Base-by-base conservation (phyloP, 2,888 invertebrate species). In the Apotomis betuletana region DNA sequence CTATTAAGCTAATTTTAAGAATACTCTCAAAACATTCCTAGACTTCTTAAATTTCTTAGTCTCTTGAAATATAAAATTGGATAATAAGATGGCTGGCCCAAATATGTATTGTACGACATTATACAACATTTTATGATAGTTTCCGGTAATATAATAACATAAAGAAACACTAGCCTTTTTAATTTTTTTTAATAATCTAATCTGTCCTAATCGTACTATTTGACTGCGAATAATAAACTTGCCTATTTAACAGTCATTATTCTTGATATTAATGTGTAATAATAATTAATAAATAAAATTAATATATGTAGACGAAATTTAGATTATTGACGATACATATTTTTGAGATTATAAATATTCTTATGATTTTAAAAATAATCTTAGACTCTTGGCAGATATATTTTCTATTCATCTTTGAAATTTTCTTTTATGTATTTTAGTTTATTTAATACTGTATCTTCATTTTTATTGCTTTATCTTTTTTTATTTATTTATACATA, bases 81-180 rank as follows among this genome's bases (percentile, higher is more conserved):
- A 36, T 38, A 41, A 55, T 63, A 38, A 27, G 55, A 10, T 55
- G 64, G 64, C 64, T 41, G 64, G 64, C 27, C 55, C 64, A 54
- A 64, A n/a, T 12, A 41, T 41, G 5, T 41, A 5, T 41, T 41
- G 27, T 27, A 41, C 6, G 41, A 41, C 41, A 1, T 6, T 5
- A 41, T 41, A 41, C 41, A 41, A 6, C 5, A 41, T 27, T 27
- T 27, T 27, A 27, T 27, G 27, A 27, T 27, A 27, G 2, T 27
- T 2, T 27, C 27, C 27, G 27, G 27, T 27, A 2, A 2, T 27
- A 27, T 27, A 27, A 27, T 27, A 27, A 27, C 27, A 27, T 2
- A 27, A 27, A 27, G 27, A 27, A 27, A 27, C 27, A 27, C 2
- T 2, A 27, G 27, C 27, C 27, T 2, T 27, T 27, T 27, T 27